A percentile compares a stretch with the other conserved stretches of the same genome.
phyloP scores from a whole-genome alignment of 1,140 invertebrate species.

The Anoplophora glabripennis region DNA sequence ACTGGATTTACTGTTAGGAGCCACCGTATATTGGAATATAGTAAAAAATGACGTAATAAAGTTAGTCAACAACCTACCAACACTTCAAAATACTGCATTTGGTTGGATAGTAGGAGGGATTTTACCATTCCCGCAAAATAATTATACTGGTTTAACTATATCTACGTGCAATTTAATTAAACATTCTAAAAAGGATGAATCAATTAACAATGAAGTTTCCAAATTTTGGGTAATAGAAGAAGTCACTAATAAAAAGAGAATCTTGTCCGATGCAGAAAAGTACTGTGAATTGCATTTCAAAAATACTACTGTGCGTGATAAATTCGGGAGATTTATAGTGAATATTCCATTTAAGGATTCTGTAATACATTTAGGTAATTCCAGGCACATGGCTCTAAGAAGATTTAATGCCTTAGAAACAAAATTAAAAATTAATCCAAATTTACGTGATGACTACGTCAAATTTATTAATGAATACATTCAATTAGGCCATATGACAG shows the following conservation, averaged over 20 bases:
- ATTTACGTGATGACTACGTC: too few relatives aligned
- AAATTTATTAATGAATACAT: too few relatives aligned
- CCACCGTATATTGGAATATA: background rate
- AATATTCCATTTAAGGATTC: too few relatives aligned
- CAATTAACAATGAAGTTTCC: background rate
- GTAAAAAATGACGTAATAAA: background rate
- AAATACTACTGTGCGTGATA: background rate
- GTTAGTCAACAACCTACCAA: background rate
- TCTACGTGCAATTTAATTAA: too few relatives aligned
- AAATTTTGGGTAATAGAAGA: constrained; percentile 16
- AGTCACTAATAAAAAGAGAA: background rate
- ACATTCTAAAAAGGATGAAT: background rate
- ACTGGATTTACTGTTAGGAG: constrained; percentile 2
- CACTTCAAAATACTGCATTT: constrained; percentile 2
- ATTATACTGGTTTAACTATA: background rate
- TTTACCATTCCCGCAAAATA: background rate
- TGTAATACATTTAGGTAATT: too few relatives aligned
- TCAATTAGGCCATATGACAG: too few relatives aligned
- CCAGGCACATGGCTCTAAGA: too few relatives aligned
- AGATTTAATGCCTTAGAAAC: too few relatives aligned
- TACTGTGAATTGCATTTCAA: background rate
- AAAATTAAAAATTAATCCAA: too few relatives aligned
- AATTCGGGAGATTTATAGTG: background rate
- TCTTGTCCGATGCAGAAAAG: background rate
- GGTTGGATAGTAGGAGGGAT: background rate